Base-by-base conservation (phyloP, 2,888 invertebrate genomes). In the Selenia dentaria region DNA sequence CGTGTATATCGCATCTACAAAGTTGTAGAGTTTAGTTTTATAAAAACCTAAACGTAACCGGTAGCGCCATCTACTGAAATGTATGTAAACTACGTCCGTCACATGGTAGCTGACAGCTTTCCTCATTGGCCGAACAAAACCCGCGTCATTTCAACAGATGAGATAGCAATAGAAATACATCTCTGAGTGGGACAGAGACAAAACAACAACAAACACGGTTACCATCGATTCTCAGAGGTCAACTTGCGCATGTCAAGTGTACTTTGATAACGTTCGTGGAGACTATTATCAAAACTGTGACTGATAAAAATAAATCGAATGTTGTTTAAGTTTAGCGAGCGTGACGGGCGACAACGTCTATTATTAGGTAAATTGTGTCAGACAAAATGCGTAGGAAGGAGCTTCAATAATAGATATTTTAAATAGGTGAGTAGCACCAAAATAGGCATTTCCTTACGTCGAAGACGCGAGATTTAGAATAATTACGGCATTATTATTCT, bases 141-240 rank as follows among this genome's bases (percentile, higher is more conserved):
- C 57, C 64, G 73, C 75, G 72, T 73, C 66, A 56, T n/a, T n/a
- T 70, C 67, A 64, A 57, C 49, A 55, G 55, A 6, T 51, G 79
- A 73, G 65, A 79, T 20, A 51, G 64, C 59, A 16, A 47, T 64
- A 47, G 16, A 34, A 24, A 9, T 0, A 2, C 2, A 6, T 5
- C 3, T 0, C 0, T 16, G 57, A 29, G 79, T 57, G 59, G 14
- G 70, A 85, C 37, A 18, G 77, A 65, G 79, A 85, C 28, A 63
- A 63, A 81, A 82, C 79, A 88, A 86, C 66, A 90, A 89, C 89
- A 89, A 82, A 79, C 67, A 54, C 54, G 41, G 71, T 69, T 68
- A 59, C 70, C 84, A 90, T 90, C 88, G 89, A 90, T 90, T 89
- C 75, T 6, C 22, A 72, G 77, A 79, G 83, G 80, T 81, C 80